Percentiles rank a stretch among this genome's conserved stretches.
Evolutionary conservation across 2,797 vertebrate genomes (phyloP).

Genomic region (Arnoldichthys spilopterus): DNA sequence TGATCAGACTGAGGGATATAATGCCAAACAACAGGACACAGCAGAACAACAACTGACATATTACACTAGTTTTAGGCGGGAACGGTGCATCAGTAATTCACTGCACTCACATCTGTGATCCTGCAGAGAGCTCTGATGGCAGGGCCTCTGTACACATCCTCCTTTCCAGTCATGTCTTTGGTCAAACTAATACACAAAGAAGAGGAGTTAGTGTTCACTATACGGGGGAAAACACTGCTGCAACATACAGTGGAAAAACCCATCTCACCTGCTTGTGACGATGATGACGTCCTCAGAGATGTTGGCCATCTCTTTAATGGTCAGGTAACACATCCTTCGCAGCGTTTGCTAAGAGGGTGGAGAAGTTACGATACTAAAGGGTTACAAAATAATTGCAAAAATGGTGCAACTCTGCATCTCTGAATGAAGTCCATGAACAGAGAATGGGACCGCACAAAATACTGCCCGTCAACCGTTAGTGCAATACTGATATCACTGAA

Average conservation of each 20-base stretch:
- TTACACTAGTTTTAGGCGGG: background rate
- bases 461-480: no score
- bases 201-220: background rate
- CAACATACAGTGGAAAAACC: no score
- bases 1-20: background rate
- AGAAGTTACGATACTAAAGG: background rate
- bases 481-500: no score
- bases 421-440: no score
- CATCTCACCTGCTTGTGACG: slow-evolving; percentile 95
- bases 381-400: background rate
- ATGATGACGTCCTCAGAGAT: slow-evolving; percentile 99
- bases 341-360: slow-evolving; percentile 87
- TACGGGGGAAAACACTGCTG: no score
- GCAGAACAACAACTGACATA: background rate
- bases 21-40: background rate
- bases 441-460: no score
- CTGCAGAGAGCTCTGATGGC: slow-evolving; percentile 96
- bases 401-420: no score
- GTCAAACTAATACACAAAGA: slow-evolving; percentile 81
- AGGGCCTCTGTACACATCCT: slow-evolving; percentile 93
- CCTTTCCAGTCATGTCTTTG: slow-evolving; percentile 99
- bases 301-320: slow-evolving; percentile 99
- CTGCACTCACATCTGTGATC: slow-evolving; percentile 92
- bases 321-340: slow-evolving; percentile 96
- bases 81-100: no score